phyloP scores from a whole-genome alignment of 2,797 vertebrate species.

The Rhinatrema bivittatum region DNA sequence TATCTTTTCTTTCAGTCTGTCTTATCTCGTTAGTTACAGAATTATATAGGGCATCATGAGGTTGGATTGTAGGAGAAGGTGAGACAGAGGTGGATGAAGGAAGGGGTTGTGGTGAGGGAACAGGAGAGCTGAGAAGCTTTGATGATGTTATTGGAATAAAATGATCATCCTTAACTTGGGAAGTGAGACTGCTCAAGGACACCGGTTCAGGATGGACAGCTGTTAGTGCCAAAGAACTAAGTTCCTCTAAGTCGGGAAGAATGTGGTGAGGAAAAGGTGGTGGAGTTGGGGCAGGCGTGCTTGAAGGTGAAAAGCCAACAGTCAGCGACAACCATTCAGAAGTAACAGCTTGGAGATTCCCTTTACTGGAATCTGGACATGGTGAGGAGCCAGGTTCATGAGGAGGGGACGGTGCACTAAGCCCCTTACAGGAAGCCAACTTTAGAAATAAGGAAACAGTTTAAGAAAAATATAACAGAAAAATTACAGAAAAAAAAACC shows the following conservation, averaged over 20 bases:
- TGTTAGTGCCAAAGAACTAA: conserved; percentile 34
- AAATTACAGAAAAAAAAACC: conserved; percentile 21
- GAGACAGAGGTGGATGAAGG: conserved; percentile 21
- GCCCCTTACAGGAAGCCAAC: conserved; percentile 42
- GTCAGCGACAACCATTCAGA: conserved; percentile 66
- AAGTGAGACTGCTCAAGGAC: conserved; percentile 14
- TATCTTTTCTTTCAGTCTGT: conserved; percentile 17
- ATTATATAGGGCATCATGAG: conserved; percentile 6
- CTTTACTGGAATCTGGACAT: conserved; percentile 40
- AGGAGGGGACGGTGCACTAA: conserved; percentile 41
- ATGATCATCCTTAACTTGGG: conserved; percentile 39
- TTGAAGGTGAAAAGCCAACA: conserved; percentile 39
- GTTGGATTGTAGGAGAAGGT: conserved; percentile 26
- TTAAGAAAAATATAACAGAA: conserved; percentile 43
- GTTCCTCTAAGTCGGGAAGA: conserved; percentile 49
- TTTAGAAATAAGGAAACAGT: conserved; percentile 50
- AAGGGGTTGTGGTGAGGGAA: conserved; percentile 30
- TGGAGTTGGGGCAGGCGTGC: conserved; percentile 44
- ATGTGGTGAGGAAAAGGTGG: conserved; percentile 58
- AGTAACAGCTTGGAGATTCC: conserved; percentile 50
- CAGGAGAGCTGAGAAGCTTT: conserved; percentile 31
- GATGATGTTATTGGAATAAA: conserved; percentile 36
- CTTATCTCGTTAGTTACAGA: conserved; percentile 14
- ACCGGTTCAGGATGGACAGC: conserved; percentile 20
- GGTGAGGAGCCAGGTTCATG: conserved; percentile 39